Evolutionary conservation across 2,113 vertebrate genomes (phyloP), one percentile per base, ranked within the genome.

Genomic region (Catharus fuscescens): DNA sequence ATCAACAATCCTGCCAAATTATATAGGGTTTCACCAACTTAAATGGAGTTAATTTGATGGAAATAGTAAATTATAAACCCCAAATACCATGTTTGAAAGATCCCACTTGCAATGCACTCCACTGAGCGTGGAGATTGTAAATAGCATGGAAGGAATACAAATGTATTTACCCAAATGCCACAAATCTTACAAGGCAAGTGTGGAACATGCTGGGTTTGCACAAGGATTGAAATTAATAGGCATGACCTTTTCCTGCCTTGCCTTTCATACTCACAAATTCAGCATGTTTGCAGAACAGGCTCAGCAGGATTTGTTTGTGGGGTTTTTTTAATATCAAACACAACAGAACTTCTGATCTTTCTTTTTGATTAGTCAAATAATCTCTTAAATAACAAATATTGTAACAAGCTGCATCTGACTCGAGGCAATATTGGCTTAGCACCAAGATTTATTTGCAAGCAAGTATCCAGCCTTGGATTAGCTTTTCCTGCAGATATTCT

Each of bases 161-260:
- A 97, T 94, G 74, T 93, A 92, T 97, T 96, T 85, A 61, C 64
- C 71, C 91, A 96, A 71, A 95, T 66, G 83, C 70, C 93, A 95
- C 73, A 86, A 25, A 88, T 92, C 84, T 86, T 81, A 81, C 84
- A 67, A 80, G 80, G 40, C 50, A 25, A 80, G 74, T 74, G 48
- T 25, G 89, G 92, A 96, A 96, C 54, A 36, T 84, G 88, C 88
- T 96, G 80, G 50, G 42, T 92, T 96, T 88, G 90, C 92, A 97
- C 88, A 72, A 93, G 95, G 96, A 97, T 93, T 97, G 92, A 96
- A 97, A 97, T 98, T 93, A 97, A 96, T 95, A 95, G 93, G 79
- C n/a, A 17, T 95, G 95, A 97, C 97, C 97, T 97, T 96, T 97
- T 79, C 29, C 89, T 90, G 93, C 93, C 96, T 97, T 71, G 59